These are phyloP conservation scores for Astropecten irregularis DNA, from an alignment of 53 echinoderm and acorn worm species.

Conservation along the genomic window DNA sequence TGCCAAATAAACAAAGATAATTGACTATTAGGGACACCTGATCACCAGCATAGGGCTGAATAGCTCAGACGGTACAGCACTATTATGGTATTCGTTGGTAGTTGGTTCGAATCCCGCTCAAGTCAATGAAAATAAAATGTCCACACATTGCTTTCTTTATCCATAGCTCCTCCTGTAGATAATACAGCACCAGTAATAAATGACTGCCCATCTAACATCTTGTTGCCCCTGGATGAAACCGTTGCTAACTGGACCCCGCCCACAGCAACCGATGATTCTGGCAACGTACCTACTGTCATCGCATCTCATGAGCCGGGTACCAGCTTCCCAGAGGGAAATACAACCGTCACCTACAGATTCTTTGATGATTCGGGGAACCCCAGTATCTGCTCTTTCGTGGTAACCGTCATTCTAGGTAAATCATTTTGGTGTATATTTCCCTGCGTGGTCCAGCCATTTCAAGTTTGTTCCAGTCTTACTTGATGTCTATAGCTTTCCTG, in stretches of 20 bases:
- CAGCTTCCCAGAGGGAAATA: conserved; percentile 49
- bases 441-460: too few relatives aligned
- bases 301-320: conserved; percentile 29
- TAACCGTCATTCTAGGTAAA: conserved; percentile 17
- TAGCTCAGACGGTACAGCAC: too few relatives aligned
- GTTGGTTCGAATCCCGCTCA: too few relatives aligned
- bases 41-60: too few relatives aligned
- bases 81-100: too few relatives aligned
- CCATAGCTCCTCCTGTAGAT: not conserved
- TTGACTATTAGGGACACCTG: too few relatives aligned
- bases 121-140: too few relatives aligned
- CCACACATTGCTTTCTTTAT: too few relatives aligned
- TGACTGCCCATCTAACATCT: conserved; percentile 4
- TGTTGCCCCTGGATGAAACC: not conserved
- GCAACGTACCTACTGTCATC: conserved; percentile 10
- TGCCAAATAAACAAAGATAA: too few relatives aligned
- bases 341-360: conserved; percentile 54
- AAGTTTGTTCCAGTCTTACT: too few relatives aligned
- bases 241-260: conserved; percentile 51
- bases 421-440: too few relatives aligned
- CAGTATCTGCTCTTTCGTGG: conserved; percentile 23
- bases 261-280: conserved; percentile 45
- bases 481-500: too few relatives aligned
- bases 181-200: not conserved
- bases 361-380: conserved; percentile 52